phyloP scores from a whole-genome alignment of 1,140 invertebrate genomes.

The Lucilia sericata region DNA sequence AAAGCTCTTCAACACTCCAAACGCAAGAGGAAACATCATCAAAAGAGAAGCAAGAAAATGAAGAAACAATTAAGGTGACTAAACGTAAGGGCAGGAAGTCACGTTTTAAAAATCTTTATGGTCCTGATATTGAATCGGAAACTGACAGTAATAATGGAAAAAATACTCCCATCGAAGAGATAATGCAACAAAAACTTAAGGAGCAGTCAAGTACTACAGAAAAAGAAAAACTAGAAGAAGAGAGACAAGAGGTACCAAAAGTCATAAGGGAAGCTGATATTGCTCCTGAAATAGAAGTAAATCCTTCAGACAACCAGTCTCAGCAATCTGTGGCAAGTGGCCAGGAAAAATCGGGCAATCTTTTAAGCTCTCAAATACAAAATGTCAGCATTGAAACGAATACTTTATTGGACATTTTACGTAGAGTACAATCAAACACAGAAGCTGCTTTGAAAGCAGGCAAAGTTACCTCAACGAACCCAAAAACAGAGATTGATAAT shows the following conservation, averaged over 20 bases:
- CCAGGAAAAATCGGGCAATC: neutral
- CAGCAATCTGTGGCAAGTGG: neutral
- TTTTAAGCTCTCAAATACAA: slow-evolving; percentile 28
- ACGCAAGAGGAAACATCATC: neutral
- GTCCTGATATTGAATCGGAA: neutral
- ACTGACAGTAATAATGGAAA: slow-evolving; percentile 2
- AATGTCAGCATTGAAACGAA: slow-evolving; percentile 45
- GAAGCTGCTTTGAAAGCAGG: slow-evolving; percentile 25
- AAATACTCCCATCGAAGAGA: neutral
- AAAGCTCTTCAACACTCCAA: neutral
- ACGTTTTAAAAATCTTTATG: slow-evolving; percentile 27
- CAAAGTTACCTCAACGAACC: neutral
- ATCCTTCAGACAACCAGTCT: neutral
- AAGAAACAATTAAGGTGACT: neutral
- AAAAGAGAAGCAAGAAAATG: neutral
- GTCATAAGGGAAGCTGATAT: neutral
- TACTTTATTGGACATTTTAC: slow-evolving; percentile 45
- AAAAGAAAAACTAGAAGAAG: neutral
- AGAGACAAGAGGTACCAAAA: neutral
- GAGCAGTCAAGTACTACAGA: neutral
- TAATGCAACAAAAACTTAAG: neutral
- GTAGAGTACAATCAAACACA: slow-evolving; percentile 39
- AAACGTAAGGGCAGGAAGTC: slow-evolving; percentile 8
- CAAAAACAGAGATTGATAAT: neutral
- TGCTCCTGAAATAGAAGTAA: neutral